Base-by-base conservation (phyloP, 1,140 invertebrate genomes). In the Heterodera schachtii region DNA sequence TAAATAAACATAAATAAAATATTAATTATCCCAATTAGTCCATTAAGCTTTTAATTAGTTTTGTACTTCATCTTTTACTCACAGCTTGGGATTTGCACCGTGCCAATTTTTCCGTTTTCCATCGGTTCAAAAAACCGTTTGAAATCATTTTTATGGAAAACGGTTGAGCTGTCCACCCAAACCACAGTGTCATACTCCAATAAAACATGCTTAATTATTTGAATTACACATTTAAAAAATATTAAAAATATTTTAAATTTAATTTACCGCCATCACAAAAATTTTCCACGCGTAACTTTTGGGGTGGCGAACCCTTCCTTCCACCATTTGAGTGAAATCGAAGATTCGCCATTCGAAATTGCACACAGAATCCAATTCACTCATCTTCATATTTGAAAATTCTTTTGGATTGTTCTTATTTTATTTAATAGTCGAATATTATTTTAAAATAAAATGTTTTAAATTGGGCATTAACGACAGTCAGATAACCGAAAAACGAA, bases 111-210 rank as follows among this genome's bases (percentile, higher is more conserved):
- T 31, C 31, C 31, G 31, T 31, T 31, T 31, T 31, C 31, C 31
- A 31, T 31, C 31, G 31, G 31, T 31, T 31, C 31, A 31, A 31
- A 31, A 31, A 21, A 16, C 41, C 41, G 0, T 84, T 47, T 41
- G 11, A 66, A 81, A 46, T 81, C 41, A 46, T 46, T 74, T 9
- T n/a, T 52, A 21, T 66, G 13, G 44, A 81, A 81, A 16, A 52
- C 19, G 19, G 84, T 49, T n/a, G 80, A 81, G 3, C 49, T 83
- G 82, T 81, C 80, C n/a, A 31, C 75, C 66, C 83, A 81, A 19
- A 81, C 67, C 0, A 81, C 75, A 9, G 81, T 52, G 8, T 81
- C 60, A 11, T 11, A 60, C 78, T 81, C 81, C 11, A 74, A 43
- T 8, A 81, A 74, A 83, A 57, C 43, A 43, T 81, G 47, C 80